These are phyloP conservation scores for Spodoptera frugiperda DNA, from an alignment of 1,140 invertebrate genomes.

Conservation along the genomic window DNA sequence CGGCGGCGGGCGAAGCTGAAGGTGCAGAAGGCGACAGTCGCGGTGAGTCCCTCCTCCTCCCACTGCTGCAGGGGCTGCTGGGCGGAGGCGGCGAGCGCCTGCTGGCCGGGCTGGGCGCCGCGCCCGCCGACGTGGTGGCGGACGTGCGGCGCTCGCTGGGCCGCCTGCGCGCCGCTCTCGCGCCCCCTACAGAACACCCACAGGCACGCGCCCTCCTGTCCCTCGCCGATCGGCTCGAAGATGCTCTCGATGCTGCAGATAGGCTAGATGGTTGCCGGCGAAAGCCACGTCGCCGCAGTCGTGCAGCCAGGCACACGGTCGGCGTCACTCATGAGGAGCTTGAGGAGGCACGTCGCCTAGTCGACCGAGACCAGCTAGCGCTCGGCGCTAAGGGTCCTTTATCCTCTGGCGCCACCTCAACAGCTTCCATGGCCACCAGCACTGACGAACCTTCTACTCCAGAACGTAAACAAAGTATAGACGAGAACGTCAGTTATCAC, in stretches of 20 bases:
- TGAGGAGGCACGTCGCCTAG: slow-evolving; percentile 90
- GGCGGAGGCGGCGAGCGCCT: slow-evolving; percentile 76
- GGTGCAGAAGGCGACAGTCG: slow-evolving; percentile 57
- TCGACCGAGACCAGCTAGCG: slow-evolving; percentile 88
- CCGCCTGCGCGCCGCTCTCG: slow-evolving; percentile 90
- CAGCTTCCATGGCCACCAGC: slow-evolving; percentile 59
- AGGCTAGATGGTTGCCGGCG: slow-evolving; percentile 72
- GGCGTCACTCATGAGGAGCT: slow-evolving; percentile 93
- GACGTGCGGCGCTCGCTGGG: slow-evolving; percentile 93
- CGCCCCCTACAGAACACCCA: slow-evolving; percentile 85
- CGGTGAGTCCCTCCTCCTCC: slow-evolving; percentile 87
- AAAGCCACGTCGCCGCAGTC: slow-evolving; percentile 74
- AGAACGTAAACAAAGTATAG: slow-evolving; percentile 68
- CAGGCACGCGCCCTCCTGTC: slow-evolving; percentile 89
- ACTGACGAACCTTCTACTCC: slow-evolving; percentile 64
- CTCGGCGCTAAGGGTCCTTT: slow-evolving; percentile 55
- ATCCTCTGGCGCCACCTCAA: slow-evolving; percentile 47
- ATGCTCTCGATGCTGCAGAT: slow-evolving; percentile 87
- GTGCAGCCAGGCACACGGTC: slow-evolving; percentile 91
- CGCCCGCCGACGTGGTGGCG: slow-evolving; percentile 87
- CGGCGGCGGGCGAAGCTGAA: slow-evolving; percentile 65
- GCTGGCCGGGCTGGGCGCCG: slow-evolving; percentile 73
- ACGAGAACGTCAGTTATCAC: slow-evolving; percentile 71
- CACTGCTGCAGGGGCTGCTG: slow-evolving; percentile 87
- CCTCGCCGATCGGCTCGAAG: slow-evolving; percentile 91